Evolutionary conservation across 2,888 invertebrate species (phyloP), one percentile per base, ranked within the genome.

Genomic region (Acrobasis consociella): DNA sequence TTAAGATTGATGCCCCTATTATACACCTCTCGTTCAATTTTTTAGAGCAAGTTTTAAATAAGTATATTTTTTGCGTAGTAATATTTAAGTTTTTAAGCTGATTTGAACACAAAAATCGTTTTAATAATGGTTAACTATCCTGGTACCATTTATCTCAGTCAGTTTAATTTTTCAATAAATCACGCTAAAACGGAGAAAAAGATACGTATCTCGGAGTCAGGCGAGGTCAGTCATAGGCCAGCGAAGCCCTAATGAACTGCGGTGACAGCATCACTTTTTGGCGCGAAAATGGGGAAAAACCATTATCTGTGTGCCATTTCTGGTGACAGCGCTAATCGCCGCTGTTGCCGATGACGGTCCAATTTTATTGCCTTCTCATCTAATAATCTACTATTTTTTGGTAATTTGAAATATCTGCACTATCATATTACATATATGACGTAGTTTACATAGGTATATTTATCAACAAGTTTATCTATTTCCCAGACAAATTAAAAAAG

Each of bases 241-340:
- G 39, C 55, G 9, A 16, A 16, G 38, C 66, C 66, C 65, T 81
- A 82, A 82, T 82, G 75, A 81, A 81, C 71, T 70, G 64, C 52
- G 65, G 67, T 75, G 77, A 79, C 76, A 71, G 65, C 69, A 75
- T 77, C 77, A 77, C 75, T 72, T 75, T 76, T 78, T 73, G 66
- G 68, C 65, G 65, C 69, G 72, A 76, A 73, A 75, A 68, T 11
- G n/a, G n/a, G n/a, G 46, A 53, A 60, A 63, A 63, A 65, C 61
- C 63, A 67, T 68, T 71, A 69, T 68, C 64, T 65, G 62, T 62
- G 38, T 1, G 49, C 65, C 70, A 68, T 67, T 67, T 73, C 70
- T 67, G 68, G 65, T 75, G 77, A 78, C 77, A 76, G 72, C 73
- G 71, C 72, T 79, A 79, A 79, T 78, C 77, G 72, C 72, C 65